Conservation (phyloP, 2,888 invertebrate species). For the Cephalotes varians region DNA sequence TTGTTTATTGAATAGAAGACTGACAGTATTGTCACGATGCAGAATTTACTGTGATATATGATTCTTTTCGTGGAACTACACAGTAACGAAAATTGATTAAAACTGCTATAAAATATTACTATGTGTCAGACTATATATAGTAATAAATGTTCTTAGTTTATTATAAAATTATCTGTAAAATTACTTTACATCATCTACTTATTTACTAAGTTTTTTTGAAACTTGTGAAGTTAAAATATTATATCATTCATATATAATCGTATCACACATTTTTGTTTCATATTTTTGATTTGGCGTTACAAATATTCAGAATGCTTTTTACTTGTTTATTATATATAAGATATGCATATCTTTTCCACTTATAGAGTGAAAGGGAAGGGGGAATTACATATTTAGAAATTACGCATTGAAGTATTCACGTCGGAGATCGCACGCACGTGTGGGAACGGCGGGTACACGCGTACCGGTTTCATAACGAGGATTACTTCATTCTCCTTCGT, state of each 20-base stretch:
- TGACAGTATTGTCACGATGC: neutral
- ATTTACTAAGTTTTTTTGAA: neutral
- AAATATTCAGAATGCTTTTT: neutral
- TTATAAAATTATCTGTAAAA: conserved; percentile 33
- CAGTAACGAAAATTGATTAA: conserved; percentile 65
- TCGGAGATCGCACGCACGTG: conserved; percentile 62
- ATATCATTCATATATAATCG: neutral
- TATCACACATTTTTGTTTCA: neutral
- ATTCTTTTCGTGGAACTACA: conserved; percentile 55
- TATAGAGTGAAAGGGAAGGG: conserved; percentile 26
- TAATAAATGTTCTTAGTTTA: conserved; percentile 60
- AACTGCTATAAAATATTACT: conserved; percentile 60
- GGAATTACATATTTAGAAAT: conserved; percentile 72
- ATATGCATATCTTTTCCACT: conserved; percentile 47
- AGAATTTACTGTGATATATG: conserved; percentile 59
- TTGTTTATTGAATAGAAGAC: neutral
- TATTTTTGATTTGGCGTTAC: neutral
- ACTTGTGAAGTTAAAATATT: neutral
- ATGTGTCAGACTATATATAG: conserved; percentile 47
- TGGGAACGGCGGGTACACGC: conserved; percentile 70
- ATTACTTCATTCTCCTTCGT: conserved; percentile 78
- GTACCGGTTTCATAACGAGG: conserved; percentile 78
- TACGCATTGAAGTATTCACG: conserved; percentile 68
- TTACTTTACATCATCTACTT: neutral
- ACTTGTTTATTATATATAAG: neutral